Conservation (phyloP, 2,888 invertebrate genomes). For the Cepaea hortensis region DNA sequence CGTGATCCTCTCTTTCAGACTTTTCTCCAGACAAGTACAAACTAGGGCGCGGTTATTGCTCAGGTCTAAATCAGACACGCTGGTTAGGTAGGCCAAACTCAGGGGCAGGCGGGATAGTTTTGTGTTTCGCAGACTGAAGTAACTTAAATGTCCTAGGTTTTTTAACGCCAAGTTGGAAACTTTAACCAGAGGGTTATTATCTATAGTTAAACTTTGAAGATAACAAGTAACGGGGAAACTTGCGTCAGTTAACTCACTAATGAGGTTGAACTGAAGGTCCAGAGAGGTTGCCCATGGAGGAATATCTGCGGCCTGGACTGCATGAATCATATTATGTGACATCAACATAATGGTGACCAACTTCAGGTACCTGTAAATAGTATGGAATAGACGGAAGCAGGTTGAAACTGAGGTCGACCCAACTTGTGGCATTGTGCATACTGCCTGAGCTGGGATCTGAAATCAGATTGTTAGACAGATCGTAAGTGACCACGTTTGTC, state of each 20-base stretch:
- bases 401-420: no score
- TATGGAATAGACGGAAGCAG: no score
- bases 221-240: neutral
- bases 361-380: neutral
- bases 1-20: neutral
- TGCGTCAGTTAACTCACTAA: neutral
- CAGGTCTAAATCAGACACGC: neutral
- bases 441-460: no score
- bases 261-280: neutral
- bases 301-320: neutral
- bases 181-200: neutral
- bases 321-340: neutral
- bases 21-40: no score
- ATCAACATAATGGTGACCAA: neutral
- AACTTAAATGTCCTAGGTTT: neutral
- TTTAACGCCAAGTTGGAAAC: neutral
- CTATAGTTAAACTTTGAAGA: neutral
- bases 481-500: neutral
- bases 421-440: no score
- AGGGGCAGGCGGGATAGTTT: neutral
- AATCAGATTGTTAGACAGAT: neutral
- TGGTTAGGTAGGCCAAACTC: no score
- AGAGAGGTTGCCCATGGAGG: neutral
- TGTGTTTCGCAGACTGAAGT: neutral
- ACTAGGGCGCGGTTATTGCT: neutral